Conservation (phyloP, 2,113 vertebrate species). For the Mesoclemmys tuberculata region DNA sequence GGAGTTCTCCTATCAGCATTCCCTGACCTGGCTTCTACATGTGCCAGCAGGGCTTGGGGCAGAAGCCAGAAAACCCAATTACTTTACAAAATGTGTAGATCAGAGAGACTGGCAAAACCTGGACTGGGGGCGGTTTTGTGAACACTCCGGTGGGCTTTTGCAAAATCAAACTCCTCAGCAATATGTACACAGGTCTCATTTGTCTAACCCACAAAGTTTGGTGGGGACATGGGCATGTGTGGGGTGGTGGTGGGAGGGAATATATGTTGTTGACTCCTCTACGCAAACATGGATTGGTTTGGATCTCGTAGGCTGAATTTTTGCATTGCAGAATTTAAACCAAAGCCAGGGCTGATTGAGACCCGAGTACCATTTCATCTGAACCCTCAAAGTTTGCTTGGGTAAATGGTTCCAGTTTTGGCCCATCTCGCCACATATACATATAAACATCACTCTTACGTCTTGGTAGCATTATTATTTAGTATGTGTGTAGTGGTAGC, state of each 20-base stretch:
- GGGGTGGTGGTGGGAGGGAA: accelerated
- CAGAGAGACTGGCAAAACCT: neutral
- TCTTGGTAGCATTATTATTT: neutral
- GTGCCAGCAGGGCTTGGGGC: too few species aligned
- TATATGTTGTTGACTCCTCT: accelerated
- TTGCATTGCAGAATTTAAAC: neutral
- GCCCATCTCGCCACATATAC: neutral
- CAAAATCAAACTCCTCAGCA: neutral
- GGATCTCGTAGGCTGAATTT: neutral
- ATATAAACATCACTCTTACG: neutral
- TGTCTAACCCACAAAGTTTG: accelerated
- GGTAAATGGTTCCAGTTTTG: neutral
- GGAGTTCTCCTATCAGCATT: too few species aligned
- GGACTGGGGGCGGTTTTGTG: neutral
- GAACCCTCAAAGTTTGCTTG: neutral
- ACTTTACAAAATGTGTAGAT: neutral
- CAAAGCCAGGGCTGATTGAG: neutral
- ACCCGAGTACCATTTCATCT: neutral
- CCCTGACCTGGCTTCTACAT: too few species aligned
- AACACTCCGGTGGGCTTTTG: neutral
- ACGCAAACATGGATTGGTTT: neutral
- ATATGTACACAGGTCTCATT: accelerated
- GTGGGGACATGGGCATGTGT: accelerated
- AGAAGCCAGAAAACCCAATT: too few species aligned
- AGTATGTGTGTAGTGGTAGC: neutral